These are phyloP conservation scores for Spongilla lacustris DNA, from an alignment of 37 sponge, comb jelly and placozoan species.

Conservation along the genomic window DNA sequence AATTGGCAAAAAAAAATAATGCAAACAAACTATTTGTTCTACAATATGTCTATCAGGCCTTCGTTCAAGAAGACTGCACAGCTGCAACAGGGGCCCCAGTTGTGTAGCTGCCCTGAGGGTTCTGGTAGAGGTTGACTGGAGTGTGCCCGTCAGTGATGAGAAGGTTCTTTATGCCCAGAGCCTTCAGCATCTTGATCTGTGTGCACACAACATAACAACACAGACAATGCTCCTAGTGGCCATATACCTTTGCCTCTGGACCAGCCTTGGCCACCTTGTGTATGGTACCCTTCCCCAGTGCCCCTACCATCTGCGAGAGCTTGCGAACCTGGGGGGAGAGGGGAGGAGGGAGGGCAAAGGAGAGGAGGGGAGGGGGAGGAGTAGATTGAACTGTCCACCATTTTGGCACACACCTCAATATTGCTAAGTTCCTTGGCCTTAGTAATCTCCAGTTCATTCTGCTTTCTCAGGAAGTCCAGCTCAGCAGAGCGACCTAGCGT, in stretches of 20 bases:
- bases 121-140: conserved; percentile 70
- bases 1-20: neutral
- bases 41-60: neutral
- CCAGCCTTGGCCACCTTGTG: conserved; percentile 72
- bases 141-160: conserved; percentile 82
- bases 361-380: neutral
- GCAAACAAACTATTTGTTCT: neutral
- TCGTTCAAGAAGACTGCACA: neutral
- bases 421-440: conserved; percentile 72
- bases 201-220: neutral
- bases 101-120: conserved; percentile 17
- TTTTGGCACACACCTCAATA: conserved; percentile 65
- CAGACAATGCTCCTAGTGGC: neutral
- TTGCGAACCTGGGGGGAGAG: conserved; percentile 49
- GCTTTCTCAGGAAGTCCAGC: conserved; percentile 67
- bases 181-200: conserved; percentile 51
- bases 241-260: conserved; percentile 64
- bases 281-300: conserved; percentile 64
- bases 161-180: conserved; percentile 71
- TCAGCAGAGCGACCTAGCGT: conserved; percentile 66
- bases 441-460: conserved; percentile 78
- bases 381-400: neutral
- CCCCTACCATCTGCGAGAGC: conserved; percentile 49
- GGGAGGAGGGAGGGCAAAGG: neutral
- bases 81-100: neutral